Evolutionary conservation across 2,113 vertebrate genomes (phyloP), one percentile per base, ranked within the genome.

Genomic region (Morone chrysops): DNA sequence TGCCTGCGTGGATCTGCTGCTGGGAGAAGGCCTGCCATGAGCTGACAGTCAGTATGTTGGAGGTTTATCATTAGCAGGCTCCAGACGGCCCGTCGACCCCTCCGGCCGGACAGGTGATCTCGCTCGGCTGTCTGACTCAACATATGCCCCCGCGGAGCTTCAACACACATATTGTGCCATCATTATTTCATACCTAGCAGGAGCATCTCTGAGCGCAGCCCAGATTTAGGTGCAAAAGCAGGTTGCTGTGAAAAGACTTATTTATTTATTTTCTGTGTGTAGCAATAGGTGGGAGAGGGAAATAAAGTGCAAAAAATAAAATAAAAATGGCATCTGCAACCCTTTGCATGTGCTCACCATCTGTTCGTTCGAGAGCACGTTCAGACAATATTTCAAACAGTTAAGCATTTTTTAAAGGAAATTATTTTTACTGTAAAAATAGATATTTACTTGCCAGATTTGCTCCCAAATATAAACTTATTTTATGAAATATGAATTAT

Each of bases 111-210:
- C 85, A 94, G 94, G 93, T 94, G 93, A 92, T 87, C 81, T 65
- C 76, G 68, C 77, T 78, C 78, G 14, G 73, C 69, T 59, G 66
- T 87, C 83, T 88, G 90, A 92, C 90, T 94, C 91, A 93, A 91
- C 89, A 57, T 73, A 82, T 84, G 90, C 89, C 93, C 92, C 87
- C 62, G 67, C 63, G 51, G 89, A 82, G 81, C 87, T 90, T 61
- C 78, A 81, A 22, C 85, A 82, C 90, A 89, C 89, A 87, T 85
- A 83, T 87, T 90, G 86, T 76, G 87, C 72, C 91, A 81, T 93
- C 90, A 87, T 92, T 95, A 89, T 94, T 94, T 89, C 81, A 85
- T 92, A 89, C 48, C 90, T 90, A 70, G 90, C 89, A 89, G 89
- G 86, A 84, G 67, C 65, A 3, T 70, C 78, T 60, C 50, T 6